These are phyloP conservation scores for Brachystomella parvula DNA, from an alignment of 1,140 invertebrate species.

Conservation along the genomic window DNA sequence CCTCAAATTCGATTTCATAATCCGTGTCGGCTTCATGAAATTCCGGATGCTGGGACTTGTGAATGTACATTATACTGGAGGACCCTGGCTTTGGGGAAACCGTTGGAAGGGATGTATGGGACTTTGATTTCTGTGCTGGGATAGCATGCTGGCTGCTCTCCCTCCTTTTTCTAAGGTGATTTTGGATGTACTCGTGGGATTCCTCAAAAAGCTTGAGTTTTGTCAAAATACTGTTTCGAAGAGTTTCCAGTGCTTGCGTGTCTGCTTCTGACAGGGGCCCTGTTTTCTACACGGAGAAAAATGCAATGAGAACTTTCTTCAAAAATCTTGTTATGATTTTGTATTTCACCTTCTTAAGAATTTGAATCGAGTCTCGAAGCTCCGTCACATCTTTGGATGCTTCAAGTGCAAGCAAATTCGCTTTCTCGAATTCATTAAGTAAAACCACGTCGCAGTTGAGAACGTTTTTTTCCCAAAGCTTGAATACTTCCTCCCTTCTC, in stretches of 20 bases:
- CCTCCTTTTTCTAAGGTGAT: not conserved
- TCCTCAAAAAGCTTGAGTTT: slow-evolving; percentile 12
- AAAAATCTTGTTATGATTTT: not conserved
- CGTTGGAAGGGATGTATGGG: too few relatives aligned
- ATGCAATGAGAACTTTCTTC: not conserved
- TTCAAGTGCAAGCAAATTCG: slow-evolving; percentile 1
- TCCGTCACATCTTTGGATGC: not conserved
- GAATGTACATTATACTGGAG: not conserved
- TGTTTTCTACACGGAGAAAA: not conserved
- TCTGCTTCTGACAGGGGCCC: not conserved
- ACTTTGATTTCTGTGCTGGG: too few relatives aligned
- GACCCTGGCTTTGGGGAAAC: not conserved
- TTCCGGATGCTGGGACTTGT: not conserved
- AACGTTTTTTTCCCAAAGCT: slow-evolving; percentile 12
- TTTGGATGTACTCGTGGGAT: slow-evolving; percentile 1
- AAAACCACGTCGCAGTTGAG: not conserved
- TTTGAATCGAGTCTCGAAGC: not conserved
- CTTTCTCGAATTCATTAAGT: slow-evolving; percentile 9
- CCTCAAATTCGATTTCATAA: not conserved
- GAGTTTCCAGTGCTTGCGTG: not conserved
- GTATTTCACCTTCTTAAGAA: not conserved
- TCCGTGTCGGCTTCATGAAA: not conserved
- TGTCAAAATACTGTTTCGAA: not conserved
- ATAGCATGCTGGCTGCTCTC: not conserved
- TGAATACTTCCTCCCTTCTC: slow-evolving; percentile 5